These are phyloP conservation scores for Eriosoma lanigerum DNA, from an alignment of 1,140 invertebrate species.

Conservation along the genomic window DNA sequence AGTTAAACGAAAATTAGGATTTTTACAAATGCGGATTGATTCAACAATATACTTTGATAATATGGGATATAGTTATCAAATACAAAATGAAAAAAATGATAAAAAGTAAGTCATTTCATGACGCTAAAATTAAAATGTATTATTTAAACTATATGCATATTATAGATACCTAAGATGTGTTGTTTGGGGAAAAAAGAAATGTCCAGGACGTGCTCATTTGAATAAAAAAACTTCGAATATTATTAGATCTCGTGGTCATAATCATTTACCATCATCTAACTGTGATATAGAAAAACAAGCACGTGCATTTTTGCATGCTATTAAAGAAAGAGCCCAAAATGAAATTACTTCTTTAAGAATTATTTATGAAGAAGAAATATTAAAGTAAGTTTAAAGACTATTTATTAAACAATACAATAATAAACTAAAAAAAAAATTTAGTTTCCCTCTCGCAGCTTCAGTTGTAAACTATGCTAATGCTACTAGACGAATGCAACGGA, in stretches of 20 bases:
- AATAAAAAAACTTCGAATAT: slow-evolving; percentile 31
- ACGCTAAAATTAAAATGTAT: not conserved
- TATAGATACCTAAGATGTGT: slow-evolving; percentile 46
- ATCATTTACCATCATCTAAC: slow-evolving; percentile 45
- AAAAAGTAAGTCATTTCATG: slow-evolving; percentile 24
- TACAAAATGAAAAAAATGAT: slow-evolving; percentile 50
- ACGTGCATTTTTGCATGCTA: slow-evolving; percentile 44
- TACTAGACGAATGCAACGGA: slow-evolving; percentile 44
- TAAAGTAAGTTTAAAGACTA: not conserved
- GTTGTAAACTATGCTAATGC: slow-evolving; percentile 48
- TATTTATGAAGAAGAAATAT: slow-evolving; percentile 41
- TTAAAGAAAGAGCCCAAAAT: slow-evolving; percentile 44
- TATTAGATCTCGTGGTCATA: slow-evolving; percentile 40
- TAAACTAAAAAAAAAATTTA: slow-evolving; percentile 11
- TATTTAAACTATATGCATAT: not conserved
- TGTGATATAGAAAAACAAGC: slow-evolving; percentile 45
- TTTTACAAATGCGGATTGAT: slow-evolving; percentile 47
- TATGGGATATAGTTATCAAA: slow-evolving; percentile 49
- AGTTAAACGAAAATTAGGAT: slow-evolving; percentile 3
- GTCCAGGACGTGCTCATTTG: slow-evolving; percentile 44
- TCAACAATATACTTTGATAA: slow-evolving; percentile 51
- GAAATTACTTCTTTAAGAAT: slow-evolving; percentile 34
- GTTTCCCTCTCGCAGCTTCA: slow-evolving; percentile 33
- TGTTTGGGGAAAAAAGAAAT: slow-evolving; percentile 51
- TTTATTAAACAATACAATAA: not conserved